Evolutionary conservation across 2,888 invertebrate genomes (phyloP).

Genomic region (Caenorhabditis afra): DNA sequence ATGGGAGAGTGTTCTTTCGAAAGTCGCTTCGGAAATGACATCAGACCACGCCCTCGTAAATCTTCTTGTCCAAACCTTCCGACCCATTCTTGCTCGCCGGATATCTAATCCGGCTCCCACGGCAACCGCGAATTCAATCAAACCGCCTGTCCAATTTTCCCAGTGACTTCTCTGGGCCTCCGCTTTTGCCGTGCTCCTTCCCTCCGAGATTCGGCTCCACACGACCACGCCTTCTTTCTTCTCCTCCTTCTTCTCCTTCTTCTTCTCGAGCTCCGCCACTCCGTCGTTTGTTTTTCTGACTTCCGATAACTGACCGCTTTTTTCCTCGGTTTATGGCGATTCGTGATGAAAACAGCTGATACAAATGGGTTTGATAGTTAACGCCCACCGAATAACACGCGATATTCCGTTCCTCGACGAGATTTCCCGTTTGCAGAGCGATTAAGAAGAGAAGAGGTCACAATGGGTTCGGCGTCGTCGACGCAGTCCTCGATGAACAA

Average conservation of each 20-base stretch:
- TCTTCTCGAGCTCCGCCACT: slow-evolving; percentile 2
- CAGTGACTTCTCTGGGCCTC: slow-evolving; percentile 14
- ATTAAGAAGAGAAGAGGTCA: slow-evolving; percentile 7
- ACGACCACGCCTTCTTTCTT: background rate
- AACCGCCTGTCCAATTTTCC: slow-evolving; percentile 43
- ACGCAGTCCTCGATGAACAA: slow-evolving; percentile 50
- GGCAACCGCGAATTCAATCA: slow-evolving; percentile 53
- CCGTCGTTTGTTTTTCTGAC: slow-evolving; percentile 30
- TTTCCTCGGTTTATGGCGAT: background rate
- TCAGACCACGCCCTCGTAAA: background rate
- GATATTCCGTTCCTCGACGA: too few species aligned
- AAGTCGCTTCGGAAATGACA: background rate
- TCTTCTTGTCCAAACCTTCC: background rate
- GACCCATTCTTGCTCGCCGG: background rate
- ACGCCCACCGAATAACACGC: slow-evolving; percentile 1
- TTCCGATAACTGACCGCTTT: background rate
- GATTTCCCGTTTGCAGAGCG: too few species aligned
- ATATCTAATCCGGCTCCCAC: slow-evolving; percentile 32
- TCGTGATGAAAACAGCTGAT: slow-evolving; percentile 16
- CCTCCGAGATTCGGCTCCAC: background rate
- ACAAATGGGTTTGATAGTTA: background rate
- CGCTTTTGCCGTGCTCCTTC: background rate
- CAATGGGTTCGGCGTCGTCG: slow-evolving; percentile 64
- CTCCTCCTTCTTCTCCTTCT: slow-evolving; percentile 1
- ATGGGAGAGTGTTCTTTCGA: too few species aligned